Evolutionary conservation across 1,140 invertebrate species (phyloP).

Genomic region (Aradophagus sp.): DNA sequence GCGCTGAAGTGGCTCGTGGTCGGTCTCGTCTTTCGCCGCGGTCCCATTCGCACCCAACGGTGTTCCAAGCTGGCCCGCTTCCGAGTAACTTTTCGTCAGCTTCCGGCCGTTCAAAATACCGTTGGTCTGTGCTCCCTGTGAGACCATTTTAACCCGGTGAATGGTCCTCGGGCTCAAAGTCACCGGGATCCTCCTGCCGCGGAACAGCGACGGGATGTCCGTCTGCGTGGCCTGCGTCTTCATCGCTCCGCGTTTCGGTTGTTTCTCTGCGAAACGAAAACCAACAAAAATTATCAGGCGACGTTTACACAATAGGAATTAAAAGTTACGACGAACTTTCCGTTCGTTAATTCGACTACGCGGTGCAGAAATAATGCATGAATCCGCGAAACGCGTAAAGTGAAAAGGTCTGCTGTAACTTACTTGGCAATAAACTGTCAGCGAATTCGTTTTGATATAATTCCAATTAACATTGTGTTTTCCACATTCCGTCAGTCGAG

Average conservation of each 20-base stretch:
- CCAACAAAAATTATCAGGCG: not conserved
- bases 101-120: slow-evolving; percentile 82
- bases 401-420: no score
- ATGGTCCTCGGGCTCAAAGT: slow-evolving; percentile 84
- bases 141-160: slow-evolving; percentile 86
- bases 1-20: slow-evolving; percentile 85
- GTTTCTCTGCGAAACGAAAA: slow-evolving; percentile 78
- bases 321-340: no score
- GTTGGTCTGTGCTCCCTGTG: slow-evolving; percentile 91
- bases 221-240: slow-evolving; percentile 95
- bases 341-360: no score
- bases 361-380: no score
- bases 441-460: no score
- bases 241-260: slow-evolving; percentile 87
- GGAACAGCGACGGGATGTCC: slow-evolving; percentile 80
- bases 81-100: slow-evolving; percentile 88
- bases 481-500: no score
- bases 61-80: slow-evolving; percentile 79
- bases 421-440: no score
- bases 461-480: no score
- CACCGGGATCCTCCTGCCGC: slow-evolving; percentile 82
- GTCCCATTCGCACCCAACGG: slow-evolving; percentile 64
- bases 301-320: not conserved
- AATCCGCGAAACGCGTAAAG: no score
- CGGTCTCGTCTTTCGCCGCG: slow-evolving; percentile 65